Evolutionary conservation across 2,888 invertebrate species (phyloP), one percentile per base, ranked within the genome.

Genomic region (Tyria jacobaeae): DNA sequence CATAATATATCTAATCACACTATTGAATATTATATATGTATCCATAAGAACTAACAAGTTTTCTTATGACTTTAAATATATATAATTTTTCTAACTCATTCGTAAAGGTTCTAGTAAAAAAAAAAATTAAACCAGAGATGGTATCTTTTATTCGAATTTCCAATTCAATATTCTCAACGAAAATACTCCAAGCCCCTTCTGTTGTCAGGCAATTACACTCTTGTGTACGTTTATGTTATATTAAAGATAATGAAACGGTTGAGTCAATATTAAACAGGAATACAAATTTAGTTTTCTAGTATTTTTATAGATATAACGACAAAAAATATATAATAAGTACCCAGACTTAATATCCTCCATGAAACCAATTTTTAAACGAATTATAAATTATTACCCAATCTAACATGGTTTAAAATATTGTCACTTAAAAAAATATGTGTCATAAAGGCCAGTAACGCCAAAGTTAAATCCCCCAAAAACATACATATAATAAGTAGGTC

Each of bases 111-210:
- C 2, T 21, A 51, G 44, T 15, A 24, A 64, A 64, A 57, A 34
- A 54, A 49, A 57, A 59, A 51, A 57, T 51, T 61, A n/a, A 10
- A 31, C 50, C 52, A 27, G 57, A 66, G 48, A 66, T 64, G 39
- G 58, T 57, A 59, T 64, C 60, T 57, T 17, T 50, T 60, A 37
- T 63, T 60, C 52, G 58, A 68, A 68, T 68, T 68, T 68, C 51
- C 60, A 72, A 44, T 61, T 24, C 37, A 68, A 57, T 61, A 52
- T 62, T 56, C 41, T 21, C 24, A 58, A 59, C 50, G 24, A 21
- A 61, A 67, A 59, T n/a, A 52, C n/a, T 57, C 47, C 21, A 41
- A n/a, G 21, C 37, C 37, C 25, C 6, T 35, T 35, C 12, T 44
- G 12, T 44, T 44, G 21, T 44, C 21, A 44, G 44, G 21, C 21